Evolutionary conservation across 2,113 vertebrate genomes (phyloP).

Genomic region (Xiphophorus maculatus): DNA sequence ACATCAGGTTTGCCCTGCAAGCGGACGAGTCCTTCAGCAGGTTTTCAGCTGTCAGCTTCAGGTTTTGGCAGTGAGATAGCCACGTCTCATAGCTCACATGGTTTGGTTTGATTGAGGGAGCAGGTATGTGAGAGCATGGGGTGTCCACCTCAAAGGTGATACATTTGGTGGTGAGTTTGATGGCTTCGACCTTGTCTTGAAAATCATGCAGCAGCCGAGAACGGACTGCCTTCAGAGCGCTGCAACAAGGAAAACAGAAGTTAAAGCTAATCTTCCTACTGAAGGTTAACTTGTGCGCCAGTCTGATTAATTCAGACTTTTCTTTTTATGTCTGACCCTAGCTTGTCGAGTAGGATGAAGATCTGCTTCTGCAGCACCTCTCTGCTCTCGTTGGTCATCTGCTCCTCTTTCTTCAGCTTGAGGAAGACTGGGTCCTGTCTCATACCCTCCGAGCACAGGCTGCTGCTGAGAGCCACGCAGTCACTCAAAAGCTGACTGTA

Average conservation of each 20-base stretch:
- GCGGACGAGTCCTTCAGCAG: slow-evolving; percentile 14
- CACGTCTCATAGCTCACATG: slow-evolving; percentile 30
- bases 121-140: not conserved
- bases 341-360: slow-evolving; percentile 16
- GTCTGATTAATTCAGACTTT: not conserved
- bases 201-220: slow-evolving; percentile 24
- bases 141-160: not conserved
- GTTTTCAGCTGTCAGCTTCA: slow-evolving; percentile 8
- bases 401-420: slow-evolving; percentile 24
- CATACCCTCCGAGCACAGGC: not conserved
- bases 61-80: slow-evolving; percentile 21
- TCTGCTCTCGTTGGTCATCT: slow-evolving; percentile 3
- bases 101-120: slow-evolving; percentile 1
- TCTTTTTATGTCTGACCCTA: slow-evolving; percentile 8
- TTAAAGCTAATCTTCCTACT: not conserved
- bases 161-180: slow-evolving; percentile 33
- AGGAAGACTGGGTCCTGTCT: not conserved
- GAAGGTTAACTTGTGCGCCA: not conserved
- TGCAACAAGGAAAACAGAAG: not conserved
- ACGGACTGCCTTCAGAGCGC: slow-evolving; percentile 20
- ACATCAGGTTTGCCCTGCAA: slow-evolving; percentile 24
- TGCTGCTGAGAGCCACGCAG: slow-evolving; percentile 13
- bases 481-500: slow-evolving; percentile 18
- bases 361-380: slow-evolving; percentile 29
- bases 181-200: slow-evolving; percentile 28